Evolutionary conservation across 2,113 vertebrate genomes (phyloP), one percentile per base, ranked within the genome.

Genomic region (Chelonoidis abingdonii): DNA sequence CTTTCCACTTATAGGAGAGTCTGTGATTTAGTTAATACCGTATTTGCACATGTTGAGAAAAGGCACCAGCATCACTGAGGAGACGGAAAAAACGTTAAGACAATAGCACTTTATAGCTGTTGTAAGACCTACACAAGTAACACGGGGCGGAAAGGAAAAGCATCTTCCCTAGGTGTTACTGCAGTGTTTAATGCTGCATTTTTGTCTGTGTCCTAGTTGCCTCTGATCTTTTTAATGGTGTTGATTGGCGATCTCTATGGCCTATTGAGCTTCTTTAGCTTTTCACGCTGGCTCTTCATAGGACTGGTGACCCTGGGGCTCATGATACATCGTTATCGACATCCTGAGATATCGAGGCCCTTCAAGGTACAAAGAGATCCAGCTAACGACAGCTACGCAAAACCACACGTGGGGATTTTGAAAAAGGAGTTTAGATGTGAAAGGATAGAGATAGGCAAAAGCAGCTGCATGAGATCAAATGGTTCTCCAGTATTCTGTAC

Each of bases 191-290:
- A 53, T 0, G 17, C 14, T n/a, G 3, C 1, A 14, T 87, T 62
- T 80, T 25, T 2, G 10, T 65, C 69, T 84, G 54, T 69, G 89
- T 90, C 81, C 8, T 94, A 98, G 97, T 96, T 97, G 69, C 97
- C 97, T 4, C 62, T 97, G 85, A 92, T 94, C 78, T 84, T 96
- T 62, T 8, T 98, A 56, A 97, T 98, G 97, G 75, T 98, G 10
- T 47, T 88, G 54, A 98, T 69, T 52, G 98, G 97, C 52, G 98
- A 98, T 41, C 96, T 98, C 90, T 98, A 98, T 89, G 95, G 97
- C 57, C 98, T 99, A 79, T 90, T 99, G 95, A 99, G 97, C 97
- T 98, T 99, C 35, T 98, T 97, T 82, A 99, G 98, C 57, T 99
- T 99, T 65, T 94, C 98, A 8, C 98, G 97, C 79, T 97, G 94